Base-by-base conservation (phyloP, 1,140 invertebrate species). In the Protaetia brevitarsis region DNA sequence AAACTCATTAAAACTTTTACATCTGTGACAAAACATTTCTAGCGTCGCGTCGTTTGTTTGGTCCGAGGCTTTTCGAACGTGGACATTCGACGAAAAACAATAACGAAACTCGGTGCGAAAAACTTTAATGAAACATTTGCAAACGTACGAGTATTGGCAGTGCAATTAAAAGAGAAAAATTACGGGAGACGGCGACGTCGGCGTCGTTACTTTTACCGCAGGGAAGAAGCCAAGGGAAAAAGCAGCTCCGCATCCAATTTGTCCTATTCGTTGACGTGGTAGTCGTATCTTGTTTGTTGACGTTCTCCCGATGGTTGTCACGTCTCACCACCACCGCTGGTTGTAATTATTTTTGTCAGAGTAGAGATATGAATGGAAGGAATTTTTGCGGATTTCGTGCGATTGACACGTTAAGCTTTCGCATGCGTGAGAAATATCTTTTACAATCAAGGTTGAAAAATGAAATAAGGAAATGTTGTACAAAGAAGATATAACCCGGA, bases 151-250 rank as follows among this genome's bases (percentile, higher is more conserved):
- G 41, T n/a, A 41, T 41, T 16, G 37, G 5, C 11, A n/a, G 37
- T 23, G 41, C 19, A 51, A 51, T 51, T 51, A 51, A 51, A 51
- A 23, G 21, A 26, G 41, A 51, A 51, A 51, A 51, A 51, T 51
- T n/a, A 6, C 41, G 41, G 26, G 11, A 51, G 19, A 10, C 41
- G 1, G 16, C 19, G 16, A 23, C 41, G 41, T 2, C 41, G 19
- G 26, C 26, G 19, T 21, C 41, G 41, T 51, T 23, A 13, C 37
- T 41, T 41, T 41, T 16, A 16, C n/a, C 7, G 37, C 37, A 16
- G 37, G 37, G 37, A 41, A 41, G 16, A 2, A 19, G 37, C 16
- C 16, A 45, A 45, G 21, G 4, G 13, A 45, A 45, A 16, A 51
- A 51, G 41, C 21, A 51, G 2, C 19, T 51, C 41, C 4, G 26